phyloP scores from a whole-genome alignment of 2,797 vertebrate genomes.

The Pelochelys cantorii region DNA sequence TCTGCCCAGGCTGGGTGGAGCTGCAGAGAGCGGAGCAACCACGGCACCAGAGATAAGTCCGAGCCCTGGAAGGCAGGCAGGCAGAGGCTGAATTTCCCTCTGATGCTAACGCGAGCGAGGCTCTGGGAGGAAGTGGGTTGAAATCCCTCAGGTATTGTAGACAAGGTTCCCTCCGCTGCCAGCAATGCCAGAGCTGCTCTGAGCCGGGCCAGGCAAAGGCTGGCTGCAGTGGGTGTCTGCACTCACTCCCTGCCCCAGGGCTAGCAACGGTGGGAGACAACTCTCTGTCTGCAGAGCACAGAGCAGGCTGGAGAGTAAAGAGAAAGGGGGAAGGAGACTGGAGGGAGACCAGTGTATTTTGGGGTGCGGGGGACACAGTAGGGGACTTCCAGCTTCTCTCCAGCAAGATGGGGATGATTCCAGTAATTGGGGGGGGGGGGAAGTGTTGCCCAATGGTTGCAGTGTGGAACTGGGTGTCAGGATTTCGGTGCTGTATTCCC shows the following conservation, averaged over 20 bases:
- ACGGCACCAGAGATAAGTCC: constrained; percentile 10
- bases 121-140: not conserved
- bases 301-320: not conserved
- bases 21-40: constrained; percentile 1
- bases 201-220: not conserved
- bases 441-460: not conserved
- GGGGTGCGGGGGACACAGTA: not conserved
- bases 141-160: not conserved
- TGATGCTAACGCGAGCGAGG: fast-evolving
- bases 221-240: fast-evolving
- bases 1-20: constrained; percentile 73
- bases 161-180: fast-evolving
- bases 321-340: not conserved
- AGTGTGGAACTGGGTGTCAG: not conserved
- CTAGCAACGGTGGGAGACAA: not conserved
- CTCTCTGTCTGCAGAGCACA: fast-evolving
- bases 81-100: not conserved
- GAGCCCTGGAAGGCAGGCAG: not conserved
- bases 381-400: not conserved
- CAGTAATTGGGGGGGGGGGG: not conserved
- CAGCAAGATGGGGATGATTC: not conserved
- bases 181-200: not conserved
- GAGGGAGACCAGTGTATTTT: not conserved
- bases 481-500: not conserved
- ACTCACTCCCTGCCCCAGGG: not conserved